Base-by-base conservation (phyloP, 1,140 invertebrate genomes). In the Drosophila ananassae region DNA sequence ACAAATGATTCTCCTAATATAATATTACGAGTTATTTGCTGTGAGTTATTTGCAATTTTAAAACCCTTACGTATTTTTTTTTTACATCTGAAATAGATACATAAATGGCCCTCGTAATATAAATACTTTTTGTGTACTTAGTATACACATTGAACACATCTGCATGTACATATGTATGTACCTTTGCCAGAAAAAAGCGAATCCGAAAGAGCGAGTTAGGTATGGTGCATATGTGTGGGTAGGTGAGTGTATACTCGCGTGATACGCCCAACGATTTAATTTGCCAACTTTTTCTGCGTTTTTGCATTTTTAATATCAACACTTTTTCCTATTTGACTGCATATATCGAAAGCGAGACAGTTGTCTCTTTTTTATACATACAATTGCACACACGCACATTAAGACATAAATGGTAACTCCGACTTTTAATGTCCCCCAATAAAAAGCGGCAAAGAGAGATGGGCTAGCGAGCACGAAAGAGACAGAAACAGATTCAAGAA, bases 231-330 rank as follows among this genome's bases (percentile, higher is more conserved):
- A 17, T 13, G 30, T 48, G 41, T 44, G 41, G n/a, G 21, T 24
- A 21, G 17, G 44, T 13, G 17, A 57, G 37, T 46, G 51, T 48
- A 62, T 48, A 50, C 55, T 57, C 30, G 66, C 30, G 37, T 52
- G 44, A 51, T 74, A 61, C 75, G 58, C 73, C 55, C 69, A 53
- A 34, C 79, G 60, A 83, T 89, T 71, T 79, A 79, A 87, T 89
- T 83, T 83, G 71, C 79, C 72, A 77, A 75, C 66, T 79, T 77
- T 68, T 73, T 83, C 39, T 75, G 47, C 55, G 68, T 72, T 87
- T 44, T 89, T 83, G 60, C 67, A 87, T 89, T 79, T 87, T 83
- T 83, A 87, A 87, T 83, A 79, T 87, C 72, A 89, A 89, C 83
- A 87, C 83, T 83, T 81, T 83, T 68, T 83, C 61, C 75, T 63